These are phyloP conservation scores for Aptenodytes patagonicus DNA, from an alignment of 2,113 vertebrate genomes.

Conservation along the genomic window DNA sequence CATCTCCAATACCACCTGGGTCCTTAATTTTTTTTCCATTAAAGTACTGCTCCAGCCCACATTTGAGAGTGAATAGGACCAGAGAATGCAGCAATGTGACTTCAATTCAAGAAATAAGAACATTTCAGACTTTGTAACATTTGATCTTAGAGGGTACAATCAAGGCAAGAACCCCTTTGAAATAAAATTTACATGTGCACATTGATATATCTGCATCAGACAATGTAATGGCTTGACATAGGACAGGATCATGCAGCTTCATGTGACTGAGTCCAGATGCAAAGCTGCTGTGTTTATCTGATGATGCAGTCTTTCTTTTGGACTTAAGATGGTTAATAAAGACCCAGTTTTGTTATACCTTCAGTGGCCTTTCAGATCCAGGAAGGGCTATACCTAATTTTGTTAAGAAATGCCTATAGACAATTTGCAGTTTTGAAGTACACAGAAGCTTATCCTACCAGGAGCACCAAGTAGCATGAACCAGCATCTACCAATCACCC, in stretches of 20 bases:
- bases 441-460: not conserved
- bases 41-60: not conserved
- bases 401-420: fast-evolving
- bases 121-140: not conserved
- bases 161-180: not conserved
- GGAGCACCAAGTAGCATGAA: fast-evolving
- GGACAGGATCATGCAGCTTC: not conserved
- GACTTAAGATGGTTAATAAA: not conserved
- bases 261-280: fast-evolving
- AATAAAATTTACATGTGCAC: not conserved
- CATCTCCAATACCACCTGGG: not conserved
- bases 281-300: not conserved
- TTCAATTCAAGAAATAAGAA: not conserved
- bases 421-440: not conserved
- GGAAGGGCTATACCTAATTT: not conserved
- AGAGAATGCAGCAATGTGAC: not conserved
- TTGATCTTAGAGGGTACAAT: not conserved
- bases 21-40: not conserved
- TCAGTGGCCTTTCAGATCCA: not conserved
- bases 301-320: not conserved
- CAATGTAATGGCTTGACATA: not conserved
- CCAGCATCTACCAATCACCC: not conserved
- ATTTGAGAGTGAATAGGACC: not conserved
- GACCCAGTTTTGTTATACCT: not conserved
- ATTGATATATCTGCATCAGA: not conserved